Conservation (phyloP, 2,797 vertebrate genomes). For the Ficedula albicollis region DNA sequence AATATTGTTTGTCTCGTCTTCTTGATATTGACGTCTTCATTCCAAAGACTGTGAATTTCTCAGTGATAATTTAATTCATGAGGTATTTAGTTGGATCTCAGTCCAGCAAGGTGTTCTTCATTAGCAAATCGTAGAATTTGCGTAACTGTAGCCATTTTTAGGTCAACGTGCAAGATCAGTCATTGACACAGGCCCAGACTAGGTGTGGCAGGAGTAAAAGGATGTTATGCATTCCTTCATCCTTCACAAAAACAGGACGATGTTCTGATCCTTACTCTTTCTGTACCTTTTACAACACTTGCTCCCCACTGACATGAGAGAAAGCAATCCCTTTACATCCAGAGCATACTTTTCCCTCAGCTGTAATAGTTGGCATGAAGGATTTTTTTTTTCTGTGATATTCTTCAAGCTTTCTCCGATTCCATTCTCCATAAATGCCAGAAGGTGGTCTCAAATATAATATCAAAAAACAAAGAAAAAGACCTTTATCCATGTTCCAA, state of each 20-base stretch:
- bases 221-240: neutral
- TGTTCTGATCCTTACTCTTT: neutral
- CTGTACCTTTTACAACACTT: neutral
- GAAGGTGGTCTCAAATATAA: neutral
- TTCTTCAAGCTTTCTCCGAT: neutral
- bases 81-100: neutral
- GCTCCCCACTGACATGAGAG: neutral
- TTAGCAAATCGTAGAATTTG: neutral
- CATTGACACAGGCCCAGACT: neutral
- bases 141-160: neutral
- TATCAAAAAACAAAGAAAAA: neutral
- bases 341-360: neutral
- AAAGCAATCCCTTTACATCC: neutral
- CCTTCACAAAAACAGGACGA: neutral
- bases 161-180: neutral
- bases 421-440: neutral
- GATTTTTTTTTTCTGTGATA: neutral
- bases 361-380: neutral
- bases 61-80: neutral
- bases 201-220: neutral
- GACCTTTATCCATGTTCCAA: neutral
- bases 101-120: neutral
- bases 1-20: neutral
- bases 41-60: neutral
- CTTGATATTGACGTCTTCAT: neutral